Conservation (phyloP, 2,888 invertebrate species). For the Tethea ocularis region DNA sequence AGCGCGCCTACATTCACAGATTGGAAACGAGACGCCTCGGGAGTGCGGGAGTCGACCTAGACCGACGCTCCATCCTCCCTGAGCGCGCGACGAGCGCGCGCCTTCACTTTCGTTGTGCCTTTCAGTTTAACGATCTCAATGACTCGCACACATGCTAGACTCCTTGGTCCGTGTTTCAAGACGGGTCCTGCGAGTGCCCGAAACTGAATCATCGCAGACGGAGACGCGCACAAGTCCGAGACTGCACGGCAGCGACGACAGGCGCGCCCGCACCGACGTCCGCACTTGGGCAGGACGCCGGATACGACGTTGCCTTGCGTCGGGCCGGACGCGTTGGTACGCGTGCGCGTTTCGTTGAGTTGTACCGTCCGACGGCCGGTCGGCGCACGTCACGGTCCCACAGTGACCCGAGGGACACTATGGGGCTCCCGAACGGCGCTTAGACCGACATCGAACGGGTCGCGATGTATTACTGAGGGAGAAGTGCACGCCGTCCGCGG, state of each 20-base stretch:
- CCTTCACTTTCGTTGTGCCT: slow-evolving; percentile 74
- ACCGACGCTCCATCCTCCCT: too few species aligned
- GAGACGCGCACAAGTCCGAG: slow-evolving; percentile 55
- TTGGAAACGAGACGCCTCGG: slow-evolving; percentile 68
- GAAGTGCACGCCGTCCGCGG: slow-evolving; percentile 11
- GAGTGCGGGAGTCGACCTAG: too few species aligned
- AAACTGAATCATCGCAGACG: slow-evolving; percentile 67
- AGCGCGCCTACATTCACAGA: slow-evolving; percentile 69
- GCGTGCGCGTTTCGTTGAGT: too few species aligned
- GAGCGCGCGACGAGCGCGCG: too few species aligned
- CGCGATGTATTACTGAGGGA: slow-evolving; percentile 35
- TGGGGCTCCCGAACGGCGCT: too few species aligned
- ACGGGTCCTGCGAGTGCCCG: slow-evolving; percentile 85
- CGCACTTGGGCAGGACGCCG: too few species aligned
- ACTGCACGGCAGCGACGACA: slow-evolving; percentile 41
- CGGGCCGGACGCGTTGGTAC: too few species aligned
- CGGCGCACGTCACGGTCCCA: too few species aligned
- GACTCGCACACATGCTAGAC: slow-evolving; percentile 86
- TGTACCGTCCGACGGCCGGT: too few species aligned
- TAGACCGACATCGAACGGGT: slow-evolving; percentile 24
- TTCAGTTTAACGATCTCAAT: slow-evolving; percentile 84
- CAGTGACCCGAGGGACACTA: too few species aligned
- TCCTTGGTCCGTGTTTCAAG: slow-evolving; percentile 80
- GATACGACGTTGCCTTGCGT: too few species aligned
- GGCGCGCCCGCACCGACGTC: too few species aligned